Evolutionary conservation across 2,113 vertebrate genomes (phyloP).

Genomic region (Gasterosteus aculeatus): DNA sequence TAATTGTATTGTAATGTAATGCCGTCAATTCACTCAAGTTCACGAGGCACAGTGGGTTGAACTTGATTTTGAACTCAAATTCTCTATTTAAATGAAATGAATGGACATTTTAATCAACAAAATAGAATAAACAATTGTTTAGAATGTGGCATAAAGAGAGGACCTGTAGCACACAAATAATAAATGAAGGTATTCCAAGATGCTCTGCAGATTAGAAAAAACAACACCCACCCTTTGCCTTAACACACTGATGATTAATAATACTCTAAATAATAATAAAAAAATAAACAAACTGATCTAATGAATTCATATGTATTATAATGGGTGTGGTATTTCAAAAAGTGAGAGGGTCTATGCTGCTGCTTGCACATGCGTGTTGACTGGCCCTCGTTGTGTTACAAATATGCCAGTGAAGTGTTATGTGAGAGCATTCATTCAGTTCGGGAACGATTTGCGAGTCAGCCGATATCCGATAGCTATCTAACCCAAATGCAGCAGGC

Average conservation of each 20-base stretch:
- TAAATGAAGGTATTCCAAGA: conserved; percentile 10
- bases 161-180: conserved; percentile 8
- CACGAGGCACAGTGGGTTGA: conserved; percentile 60
- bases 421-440: conserved; percentile 74
- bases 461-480: conserved; percentile 69
- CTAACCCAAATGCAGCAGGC: conserved; percentile 46
- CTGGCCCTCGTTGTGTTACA: conserved; percentile 32
- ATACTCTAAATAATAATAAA: conserved; percentile 2
- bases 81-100: conserved; percentile 21
- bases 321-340: not conserved
- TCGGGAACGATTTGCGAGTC: conserved; percentile 68
- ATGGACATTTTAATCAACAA: conserved; percentile 4
- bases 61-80: conserved; percentile 77
- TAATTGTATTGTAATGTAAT: not conserved
- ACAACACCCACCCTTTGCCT: not conserved
- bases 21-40: conserved; percentile 64
- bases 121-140: not conserved
- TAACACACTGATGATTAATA: not conserved
- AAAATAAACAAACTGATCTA: not conserved
- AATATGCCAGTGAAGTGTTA: conserved; percentile 70
- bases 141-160: not conserved
- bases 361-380: conserved; percentile 48
- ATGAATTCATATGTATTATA: not conserved
- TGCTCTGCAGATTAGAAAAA: conserved; percentile 13
- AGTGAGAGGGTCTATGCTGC: conserved; percentile 13